Percentiles rank a stretch among this genome's conserved stretches.
Conservation (phyloP, 2,888 invertebrate species). For the Geophilus truncorum region DNA sequence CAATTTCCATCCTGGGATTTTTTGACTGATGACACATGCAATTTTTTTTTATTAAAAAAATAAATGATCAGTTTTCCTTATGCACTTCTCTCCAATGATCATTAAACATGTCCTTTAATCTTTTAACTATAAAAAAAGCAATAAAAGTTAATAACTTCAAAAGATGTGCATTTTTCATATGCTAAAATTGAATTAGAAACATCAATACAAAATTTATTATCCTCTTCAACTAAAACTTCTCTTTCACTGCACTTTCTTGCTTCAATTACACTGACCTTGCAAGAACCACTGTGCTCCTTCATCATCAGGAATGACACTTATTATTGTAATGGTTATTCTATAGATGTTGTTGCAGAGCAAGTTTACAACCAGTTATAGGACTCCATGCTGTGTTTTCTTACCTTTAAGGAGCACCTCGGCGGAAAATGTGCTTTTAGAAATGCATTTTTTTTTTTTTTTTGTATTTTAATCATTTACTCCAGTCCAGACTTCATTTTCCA, state of each 20-base stretch:
- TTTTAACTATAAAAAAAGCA: too few species aligned
- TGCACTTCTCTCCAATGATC: too few species aligned
- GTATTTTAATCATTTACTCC: background rate
- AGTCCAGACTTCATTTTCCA: background rate
- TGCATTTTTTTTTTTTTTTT: background rate
- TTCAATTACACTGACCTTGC: background rate
- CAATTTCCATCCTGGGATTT: too few species aligned
- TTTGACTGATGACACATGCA: too few species aligned
- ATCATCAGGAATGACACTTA: background rate
- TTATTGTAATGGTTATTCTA: background rate
- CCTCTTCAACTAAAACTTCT: too few species aligned
- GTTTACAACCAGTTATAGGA: background rate
- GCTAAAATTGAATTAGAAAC: too few species aligned
- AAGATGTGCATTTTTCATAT: too few species aligned
- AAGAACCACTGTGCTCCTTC: background rate
- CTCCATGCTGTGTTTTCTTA: background rate
- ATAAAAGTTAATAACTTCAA: too few species aligned
- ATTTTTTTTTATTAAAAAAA: too few species aligned
- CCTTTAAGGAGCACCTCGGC: background rate
- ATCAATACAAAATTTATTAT: too few species aligned
- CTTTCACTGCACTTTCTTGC: background rate
- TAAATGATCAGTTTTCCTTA: too few species aligned
- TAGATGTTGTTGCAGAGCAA: background rate
- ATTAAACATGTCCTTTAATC: too few species aligned
- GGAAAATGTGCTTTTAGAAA: background rate